Evolutionary conservation across 2,113 vertebrate genomes (phyloP), one percentile per base, ranked within the genome.

Genomic region (Barbus barbus): DNA sequence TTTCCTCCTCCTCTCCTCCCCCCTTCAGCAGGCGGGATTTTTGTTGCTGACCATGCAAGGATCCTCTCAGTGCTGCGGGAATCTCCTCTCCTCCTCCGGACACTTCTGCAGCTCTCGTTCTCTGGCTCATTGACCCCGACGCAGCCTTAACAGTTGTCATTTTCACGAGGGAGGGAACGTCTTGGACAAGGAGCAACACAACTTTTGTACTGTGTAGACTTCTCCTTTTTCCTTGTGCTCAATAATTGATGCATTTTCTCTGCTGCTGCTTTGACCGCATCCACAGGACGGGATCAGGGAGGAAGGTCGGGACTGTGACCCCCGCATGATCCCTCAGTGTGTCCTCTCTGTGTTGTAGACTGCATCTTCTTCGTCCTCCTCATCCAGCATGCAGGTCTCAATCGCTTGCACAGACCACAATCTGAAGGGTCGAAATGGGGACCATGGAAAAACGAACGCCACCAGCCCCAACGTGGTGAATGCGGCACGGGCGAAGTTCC

Each of bases 321-420:
- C 48, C 65, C 24, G 16, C 65, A 79, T 58, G 53, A 69, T 28
- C 60, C 26, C 41, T 71, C 24, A 56, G 28, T 76, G 69, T 56
- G 53, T 71, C 48, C 51, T 71, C 46, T 78, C 31, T 36, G 22
- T 28, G 61, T 58, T 33, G 41, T 46, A 61, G 20, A 71, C 81
- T 58, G 44, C 72, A 58, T 77, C 36, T 36, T 51, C 63, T 56
- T 13, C 72, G 1, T 83, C 87, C 46, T 18, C 73, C 65, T 65
- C 89, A 24, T 71, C 67, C 95, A 92, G 91, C 92, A 99, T 99
- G 98, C 98, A 99, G 94, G 98, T 99, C 94, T 99, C 98, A 90
- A 99, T 99, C 83, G 98, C 98, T 89, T 99, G 98, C 93, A 99
- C 97, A 0, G 98, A 99, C 90, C 98, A 99, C 93, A 98, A 96